Percentiles rank a stretch among this genome's conserved stretches.
phyloP scores from a whole-genome alignment of 2,113 vertebrate species.

The Lepus timidus region DNA sequence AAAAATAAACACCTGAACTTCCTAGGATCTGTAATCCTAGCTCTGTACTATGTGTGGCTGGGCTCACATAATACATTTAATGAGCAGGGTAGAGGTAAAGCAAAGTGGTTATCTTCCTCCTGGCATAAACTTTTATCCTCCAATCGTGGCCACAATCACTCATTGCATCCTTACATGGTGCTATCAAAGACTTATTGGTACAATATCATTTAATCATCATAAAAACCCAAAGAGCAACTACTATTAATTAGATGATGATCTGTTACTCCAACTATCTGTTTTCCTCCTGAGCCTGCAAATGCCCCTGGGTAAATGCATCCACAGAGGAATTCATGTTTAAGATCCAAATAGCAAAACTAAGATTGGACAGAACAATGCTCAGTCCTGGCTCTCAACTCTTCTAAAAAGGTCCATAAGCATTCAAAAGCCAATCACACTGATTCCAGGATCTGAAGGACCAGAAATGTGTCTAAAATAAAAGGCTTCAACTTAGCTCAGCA shows the following conservation, averaged over 20 bases:
- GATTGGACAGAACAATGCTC: neutral
- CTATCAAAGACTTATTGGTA: neutral
- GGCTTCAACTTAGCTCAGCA: neutral
- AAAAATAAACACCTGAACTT: neutral
- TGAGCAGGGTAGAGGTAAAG: neutral
- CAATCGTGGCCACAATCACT: neutral
- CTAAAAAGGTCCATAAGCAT: neutral
- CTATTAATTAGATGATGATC: neutral
- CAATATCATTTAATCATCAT: neutral
- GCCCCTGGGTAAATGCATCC: neutral
- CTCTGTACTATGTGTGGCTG: neutral
- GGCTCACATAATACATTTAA: neutral
- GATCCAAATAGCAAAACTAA: neutral
- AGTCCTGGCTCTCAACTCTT: neutral
- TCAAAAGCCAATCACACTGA: neutral
- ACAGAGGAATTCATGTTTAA: neutral
- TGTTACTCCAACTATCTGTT: neutral
- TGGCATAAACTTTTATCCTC: neutral
- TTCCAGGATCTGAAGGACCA: neutral
- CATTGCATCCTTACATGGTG: neutral
- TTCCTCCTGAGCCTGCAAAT: slow-evolving; percentile 34
- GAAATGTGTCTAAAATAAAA: neutral
- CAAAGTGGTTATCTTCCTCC: slow-evolving; percentile 9
- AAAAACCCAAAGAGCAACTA: neutral
- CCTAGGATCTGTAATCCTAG: neutral